Base-by-base conservation (phyloP, 2,888 invertebrate genomes). In the Coenonympha glycerion region DNA sequence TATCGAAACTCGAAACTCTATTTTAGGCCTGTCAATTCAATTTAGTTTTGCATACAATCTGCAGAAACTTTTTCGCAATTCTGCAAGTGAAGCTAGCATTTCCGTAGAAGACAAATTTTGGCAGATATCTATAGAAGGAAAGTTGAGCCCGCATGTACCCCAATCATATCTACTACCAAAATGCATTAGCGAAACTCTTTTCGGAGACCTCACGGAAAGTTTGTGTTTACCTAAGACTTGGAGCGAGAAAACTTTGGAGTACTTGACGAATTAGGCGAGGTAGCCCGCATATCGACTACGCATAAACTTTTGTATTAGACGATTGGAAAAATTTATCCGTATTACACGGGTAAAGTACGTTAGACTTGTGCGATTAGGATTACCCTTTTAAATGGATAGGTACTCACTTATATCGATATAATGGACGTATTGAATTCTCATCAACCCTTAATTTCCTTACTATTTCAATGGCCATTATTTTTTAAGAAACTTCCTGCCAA, bases 241-340 rank as follows among this genome's bases (percentile, higher is more conserved):
- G 66, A 69, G 68, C 62, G 55, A 44, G 66, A 76, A 77, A 76
- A 71, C 79, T 72, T 76, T 76, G 56, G 59, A 8, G 61, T 73
- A 75, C 66, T 79, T 71, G 58, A 63, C 63, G 67, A 70, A 76
- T 71, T 69, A 68, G 61, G 64, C 54, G 64, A 55, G 68, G 68
- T 64, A 57, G 75, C 83, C 83, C 83, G 85, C 83, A 86, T 85
- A 68, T 65, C 66, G 64, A 57, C 53, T 59, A 51, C 48, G 52
- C 54, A 52, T 52, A 52, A 78, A 82, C 79, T 84, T 85, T 74
- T 70, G 69, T 71, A 73, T 80, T 73, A 76, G 62, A 64, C 64
- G 71, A 82, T 82, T 75, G 72, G 49, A 49, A 49, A 57, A 57
- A 47, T 52, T 53, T 44, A 44, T 47, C 49, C 48, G 44, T 36